Conservation (phyloP, 2,113 vertebrate species). For the Neogale vison region DNA sequence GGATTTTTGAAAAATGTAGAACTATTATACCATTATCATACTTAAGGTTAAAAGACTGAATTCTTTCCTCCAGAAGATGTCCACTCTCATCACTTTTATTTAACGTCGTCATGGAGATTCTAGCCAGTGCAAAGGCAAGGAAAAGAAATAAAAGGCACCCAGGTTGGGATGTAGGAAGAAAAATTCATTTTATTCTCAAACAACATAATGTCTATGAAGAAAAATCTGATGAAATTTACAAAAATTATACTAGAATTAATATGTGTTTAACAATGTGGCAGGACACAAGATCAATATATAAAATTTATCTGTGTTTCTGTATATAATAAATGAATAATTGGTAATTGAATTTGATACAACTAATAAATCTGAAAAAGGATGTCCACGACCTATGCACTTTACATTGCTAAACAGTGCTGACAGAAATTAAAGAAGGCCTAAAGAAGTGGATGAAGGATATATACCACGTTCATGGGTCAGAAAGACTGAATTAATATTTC, state of each 20-base stretch:
- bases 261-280: neutral
- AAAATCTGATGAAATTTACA: neutral
- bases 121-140: neutral
- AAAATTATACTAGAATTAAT: neutral
- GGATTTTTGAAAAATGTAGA: neutral
- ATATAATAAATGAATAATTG: neutral
- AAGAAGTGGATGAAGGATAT: neutral
- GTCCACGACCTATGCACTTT: neutral
- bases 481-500: neutral
- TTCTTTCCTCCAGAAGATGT: neutral
- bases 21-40: neutral
- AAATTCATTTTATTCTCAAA: neutral
- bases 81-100: neutral
- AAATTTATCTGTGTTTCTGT: neutral
- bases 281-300: neutral
- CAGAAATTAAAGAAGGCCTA: neutral
- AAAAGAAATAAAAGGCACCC: neutral
- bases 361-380: neutral
- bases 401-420: neutral
- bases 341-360: neutral
- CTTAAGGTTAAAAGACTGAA: neutral
- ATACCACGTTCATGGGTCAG: neutral
- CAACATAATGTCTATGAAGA: neutral
- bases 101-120: neutral
- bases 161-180: neutral